phyloP scores from a whole-genome alignment of 1,140 invertebrate species.

The Ctenoplectra terminalis region DNA sequence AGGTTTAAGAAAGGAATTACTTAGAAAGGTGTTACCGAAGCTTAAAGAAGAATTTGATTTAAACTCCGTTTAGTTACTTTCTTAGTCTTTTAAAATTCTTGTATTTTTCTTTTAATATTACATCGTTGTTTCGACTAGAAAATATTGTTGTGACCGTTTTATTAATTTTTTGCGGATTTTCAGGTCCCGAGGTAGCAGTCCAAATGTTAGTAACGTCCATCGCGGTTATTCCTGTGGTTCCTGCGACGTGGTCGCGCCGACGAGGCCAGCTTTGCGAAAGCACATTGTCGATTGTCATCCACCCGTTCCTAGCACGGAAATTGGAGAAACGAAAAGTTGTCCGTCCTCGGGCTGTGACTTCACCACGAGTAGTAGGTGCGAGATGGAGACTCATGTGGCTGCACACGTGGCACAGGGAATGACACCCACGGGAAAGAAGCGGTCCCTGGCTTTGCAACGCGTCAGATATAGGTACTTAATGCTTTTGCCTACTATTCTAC shows the following conservation, averaged over 20 bases:
- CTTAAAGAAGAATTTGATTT: no score
- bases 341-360: constrained; percentile 80
- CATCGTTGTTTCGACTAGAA: no score
- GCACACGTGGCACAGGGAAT: constrained; percentile 79
- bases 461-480: constrained; percentile 82
- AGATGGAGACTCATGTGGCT: constrained; percentile 80
- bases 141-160: no score
- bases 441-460: constrained; percentile 80
- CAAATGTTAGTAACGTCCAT: constrained; percentile 68
- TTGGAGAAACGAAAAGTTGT: constrained; percentile 74
- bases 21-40: no score
- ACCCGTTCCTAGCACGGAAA: constrained; percentile 65
- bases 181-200: constrained; percentile 79
- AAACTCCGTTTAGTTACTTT: no score
- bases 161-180: neutral
- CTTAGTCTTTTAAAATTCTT: no score
- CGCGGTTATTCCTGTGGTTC: constrained; percentile 79
- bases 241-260: constrained; percentile 76
- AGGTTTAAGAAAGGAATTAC: no score
- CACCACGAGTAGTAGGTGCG: constrained; percentile 77
- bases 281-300: constrained; percentile 79
- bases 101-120: no score
- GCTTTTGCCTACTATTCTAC: neutral
- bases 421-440: constrained; percentile 79
- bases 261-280: constrained; percentile 78